phyloP scores from a whole-genome alignment of 2,113 vertebrate genomes.

The Podarcis raffonei region DNA sequence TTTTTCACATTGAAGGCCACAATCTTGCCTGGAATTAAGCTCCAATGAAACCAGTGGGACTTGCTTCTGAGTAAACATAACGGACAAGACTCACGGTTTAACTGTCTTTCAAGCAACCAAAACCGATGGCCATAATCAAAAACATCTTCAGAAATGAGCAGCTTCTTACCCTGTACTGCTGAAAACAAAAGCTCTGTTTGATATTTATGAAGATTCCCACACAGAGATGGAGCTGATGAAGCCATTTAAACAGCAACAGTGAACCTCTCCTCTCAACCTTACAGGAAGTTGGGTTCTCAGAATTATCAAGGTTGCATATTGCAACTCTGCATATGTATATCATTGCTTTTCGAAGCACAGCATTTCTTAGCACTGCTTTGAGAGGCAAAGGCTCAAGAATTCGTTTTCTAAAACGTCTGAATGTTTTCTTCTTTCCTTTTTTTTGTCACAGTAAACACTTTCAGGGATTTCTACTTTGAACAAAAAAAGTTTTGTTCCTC shows the following conservation, averaged over 20 bases:
- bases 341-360: constrained; percentile 15
- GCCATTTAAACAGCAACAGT: background rate
- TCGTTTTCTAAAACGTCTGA: constrained; percentile 16
- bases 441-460: constrained; percentile 16
- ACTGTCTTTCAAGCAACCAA: constrained; percentile 22
- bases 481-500: background rate
- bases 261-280: constrained; percentile 1
- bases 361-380: constrained; percentile 3
- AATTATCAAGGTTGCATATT: constrained; percentile 15
- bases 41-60: background rate
- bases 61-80: background rate
- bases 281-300: constrained; percentile 32
- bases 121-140: constrained; percentile 6
- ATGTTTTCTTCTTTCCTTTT: background rate
- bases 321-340: constrained; percentile 2
- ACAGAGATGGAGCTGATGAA: background rate
- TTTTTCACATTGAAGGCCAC: background rate
- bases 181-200: background rate
- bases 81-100: constrained; percentile 29
- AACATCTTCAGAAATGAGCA: constrained; percentile 30
- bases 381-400: background rate
- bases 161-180: constrained; percentile 19
- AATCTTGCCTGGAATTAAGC: background rate
- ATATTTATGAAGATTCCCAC: background rate
- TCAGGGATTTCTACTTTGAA: background rate